These are phyloP conservation scores for Drosophila miranda DNA, from an alignment of 1,140 invertebrate species.

Conservation along the genomic window DNA sequence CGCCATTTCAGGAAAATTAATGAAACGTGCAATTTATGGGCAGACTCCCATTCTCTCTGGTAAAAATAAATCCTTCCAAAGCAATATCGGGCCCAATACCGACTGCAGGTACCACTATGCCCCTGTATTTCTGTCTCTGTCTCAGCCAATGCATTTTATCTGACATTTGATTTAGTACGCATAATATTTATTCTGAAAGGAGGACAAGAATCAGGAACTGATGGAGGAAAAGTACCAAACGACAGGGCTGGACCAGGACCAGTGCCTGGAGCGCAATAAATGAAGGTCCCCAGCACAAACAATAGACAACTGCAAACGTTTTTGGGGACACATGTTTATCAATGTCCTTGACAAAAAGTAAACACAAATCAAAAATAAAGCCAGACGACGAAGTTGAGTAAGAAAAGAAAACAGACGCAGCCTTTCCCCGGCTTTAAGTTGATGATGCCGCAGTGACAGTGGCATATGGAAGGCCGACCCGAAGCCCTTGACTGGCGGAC, in stretches of 20 bases:
- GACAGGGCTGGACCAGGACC: neutral
- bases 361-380: neutral
- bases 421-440: neutral
- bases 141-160: conserved; percentile 36
- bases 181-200: conserved; percentile 1
- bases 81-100: no score
- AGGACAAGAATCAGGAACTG: no score
- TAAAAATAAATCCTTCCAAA: neutral
- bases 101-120: neutral
- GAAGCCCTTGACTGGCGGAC: neutral
- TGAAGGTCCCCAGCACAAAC: conserved; percentile 46
- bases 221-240: no score
- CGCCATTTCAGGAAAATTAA: conserved; percentile 16
- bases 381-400: conserved; percentile 3
- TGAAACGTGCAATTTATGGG: conserved; percentile 37
- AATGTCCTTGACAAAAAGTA: conserved; percentile 36
- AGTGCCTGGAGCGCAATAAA: conserved; percentile 28
- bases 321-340: conserved; percentile 53
- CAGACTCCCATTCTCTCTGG: neutral
- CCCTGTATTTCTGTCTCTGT: neutral
- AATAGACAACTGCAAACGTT: conserved; percentile 55
- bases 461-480: neutral
- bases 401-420: conserved; percentile 21
- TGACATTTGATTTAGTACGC: conserved; percentile 2
- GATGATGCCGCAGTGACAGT: conserved; percentile 9